A percentile compares a stretch with the other conserved stretches of the same genome.
Evolutionary conservation across 2,888 invertebrate species (phyloP).

Genomic region (Dysmachus trigonus): DNA sequence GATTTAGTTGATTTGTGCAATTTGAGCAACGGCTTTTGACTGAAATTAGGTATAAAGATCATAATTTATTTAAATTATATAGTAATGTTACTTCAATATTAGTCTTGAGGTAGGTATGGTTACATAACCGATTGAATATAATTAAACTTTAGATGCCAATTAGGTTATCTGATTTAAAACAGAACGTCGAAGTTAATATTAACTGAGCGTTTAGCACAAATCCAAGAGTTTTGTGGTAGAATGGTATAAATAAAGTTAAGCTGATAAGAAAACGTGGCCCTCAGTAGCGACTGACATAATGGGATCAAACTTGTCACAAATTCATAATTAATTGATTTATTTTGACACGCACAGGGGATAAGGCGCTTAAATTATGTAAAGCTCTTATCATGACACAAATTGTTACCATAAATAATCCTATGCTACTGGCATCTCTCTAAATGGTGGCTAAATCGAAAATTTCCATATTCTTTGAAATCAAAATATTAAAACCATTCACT

Average conservation of each 20-base stretch:
- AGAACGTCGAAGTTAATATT: not conserved
- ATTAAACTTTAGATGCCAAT: not conserved
- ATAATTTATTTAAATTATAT: too few species aligned
- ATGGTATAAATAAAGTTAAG: not conserved
- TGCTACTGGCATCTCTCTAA: not conserved
- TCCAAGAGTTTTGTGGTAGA: not conserved
- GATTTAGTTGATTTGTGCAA: too few species aligned
- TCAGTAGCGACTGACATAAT: not conserved
- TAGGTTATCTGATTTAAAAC: not conserved
- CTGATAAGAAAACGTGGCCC: not conserved
- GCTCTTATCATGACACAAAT: not conserved
- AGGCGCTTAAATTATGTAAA: not conserved
- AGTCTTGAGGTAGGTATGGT: not conserved
- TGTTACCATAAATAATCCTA: not conserved
- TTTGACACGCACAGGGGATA: not conserved
- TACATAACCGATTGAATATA: not conserved
- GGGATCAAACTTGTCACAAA: not conserved
- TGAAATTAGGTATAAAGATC: too few species aligned
- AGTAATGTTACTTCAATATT: too few species aligned
- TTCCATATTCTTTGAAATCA: not conserved
- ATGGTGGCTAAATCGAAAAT: not conserved
- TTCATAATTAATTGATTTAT: not conserved
- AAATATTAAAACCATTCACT: not conserved
- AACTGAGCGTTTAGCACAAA: not conserved
- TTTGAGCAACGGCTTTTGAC: too few species aligned